Percentiles rank a stretch among this genome's conserved stretches.
Evolutionary conservation across 2,888 invertebrate species (phyloP).

Genomic region (Seira sanloemensis): DNA sequence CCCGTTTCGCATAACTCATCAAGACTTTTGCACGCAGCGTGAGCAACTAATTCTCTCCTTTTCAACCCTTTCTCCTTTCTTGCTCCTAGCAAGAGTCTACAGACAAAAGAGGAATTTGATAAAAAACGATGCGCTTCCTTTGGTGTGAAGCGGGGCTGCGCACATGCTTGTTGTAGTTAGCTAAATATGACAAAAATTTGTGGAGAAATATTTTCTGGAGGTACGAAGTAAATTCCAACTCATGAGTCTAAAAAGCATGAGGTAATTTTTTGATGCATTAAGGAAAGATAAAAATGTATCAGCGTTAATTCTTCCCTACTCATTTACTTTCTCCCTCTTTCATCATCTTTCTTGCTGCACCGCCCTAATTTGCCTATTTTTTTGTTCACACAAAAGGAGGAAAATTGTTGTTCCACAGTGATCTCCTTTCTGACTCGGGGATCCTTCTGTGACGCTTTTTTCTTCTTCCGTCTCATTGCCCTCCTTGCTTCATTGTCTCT

Average conservation of each 20-base stretch:
- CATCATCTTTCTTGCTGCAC: conserved; percentile 44
- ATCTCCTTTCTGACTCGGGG: neutral
- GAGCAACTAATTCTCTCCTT: conserved; percentile 53
- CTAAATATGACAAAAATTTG: neutral
- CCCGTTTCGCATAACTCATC: conserved; percentile 63
- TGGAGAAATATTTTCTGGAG: no score
- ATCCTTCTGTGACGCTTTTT: conserved; percentile 25
- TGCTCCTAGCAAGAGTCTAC: neutral
- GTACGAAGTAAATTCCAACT: no score
- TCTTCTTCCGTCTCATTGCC: conserved; percentile 2
- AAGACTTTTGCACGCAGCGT: conserved; percentile 53
- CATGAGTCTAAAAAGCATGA: no score
- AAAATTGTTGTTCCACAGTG: neutral
- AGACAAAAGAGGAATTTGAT: neutral
- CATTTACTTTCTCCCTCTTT: conserved; percentile 10
- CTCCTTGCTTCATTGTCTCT: conserved; percentile 7
- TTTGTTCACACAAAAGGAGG: conserved; percentile 16
- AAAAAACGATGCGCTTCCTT: no score
- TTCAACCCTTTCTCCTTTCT: conserved; percentile 17
- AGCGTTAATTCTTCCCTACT: neutral
- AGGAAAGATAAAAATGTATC: neutral
- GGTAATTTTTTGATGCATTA: no score
- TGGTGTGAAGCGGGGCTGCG: no score
- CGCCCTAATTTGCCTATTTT: conserved; percentile 53
- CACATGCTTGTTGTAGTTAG: neutral